Base-by-base conservation (phyloP, 2,888 invertebrate genomes). In the Microctonus hyperodae region DNA sequence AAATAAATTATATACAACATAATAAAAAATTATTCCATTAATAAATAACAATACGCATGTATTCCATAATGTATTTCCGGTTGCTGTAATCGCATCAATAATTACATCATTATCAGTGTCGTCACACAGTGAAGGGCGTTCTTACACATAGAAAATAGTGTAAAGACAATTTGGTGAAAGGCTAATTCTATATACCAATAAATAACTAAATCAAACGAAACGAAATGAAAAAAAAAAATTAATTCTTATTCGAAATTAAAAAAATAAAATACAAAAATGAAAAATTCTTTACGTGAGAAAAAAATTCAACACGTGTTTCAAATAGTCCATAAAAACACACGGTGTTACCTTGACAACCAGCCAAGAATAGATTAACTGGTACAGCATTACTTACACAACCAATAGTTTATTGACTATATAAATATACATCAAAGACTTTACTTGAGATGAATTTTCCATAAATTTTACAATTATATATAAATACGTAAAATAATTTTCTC, bases 261-360 rank as follows among this genome's bases (percentile, higher is more conserved):
- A 22, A 48, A 16, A 51, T 35, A 48, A 11, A 33, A 16, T n/a
- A 31, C 33, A 37, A 48, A 61, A 10, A 0, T n/a, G 10, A 58
- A 13, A 28, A 64, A 62, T 59, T 31, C 44, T 31, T 35, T 25
- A 35, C 63, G 64, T 55, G 64, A 33, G 68, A 69, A 69, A 63
- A 62, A 61, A 59, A 58, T 40, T 51, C 58, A 57, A 56, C 56
- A 53, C 37, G 67, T 63, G 64, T 66, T 64, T 68, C 61, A 59
- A 70, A 72, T 69, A 64, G 61, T 59, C 50, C 35, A 59, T 62
- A 66, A 69, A 61, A 53, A 56, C 57, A 58, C 35, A 37, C 35
- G 23, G 48, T 60, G 56, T 72, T 60, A 69, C 73, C 73, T 73
- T 73, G 73, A 73, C 71, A 70, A 70, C 67, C 60, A 64, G 69